phyloP scores from a whole-genome alignment of 2,797 vertebrate species.

The Acipenser transmontanus region DNA sequence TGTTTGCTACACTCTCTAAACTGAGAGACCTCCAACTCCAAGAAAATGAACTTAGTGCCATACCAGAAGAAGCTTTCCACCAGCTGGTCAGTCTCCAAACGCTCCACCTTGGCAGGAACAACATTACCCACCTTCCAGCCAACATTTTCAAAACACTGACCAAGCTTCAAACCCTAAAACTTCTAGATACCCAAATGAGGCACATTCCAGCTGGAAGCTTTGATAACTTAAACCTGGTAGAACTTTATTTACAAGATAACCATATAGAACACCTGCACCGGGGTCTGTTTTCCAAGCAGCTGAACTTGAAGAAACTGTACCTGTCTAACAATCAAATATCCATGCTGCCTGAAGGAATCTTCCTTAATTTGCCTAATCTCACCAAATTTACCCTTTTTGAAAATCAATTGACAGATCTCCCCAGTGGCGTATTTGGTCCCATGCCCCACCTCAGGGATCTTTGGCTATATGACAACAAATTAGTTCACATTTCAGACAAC shows the following conservation, averaged over 20 bases:
- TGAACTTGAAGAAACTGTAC: slow-evolving; percentile 71
- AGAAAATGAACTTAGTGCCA: slow-evolving; percentile 49
- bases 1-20: slow-evolving; percentile 61
- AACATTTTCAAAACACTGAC: slow-evolving; percentile 66
- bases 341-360: slow-evolving; percentile 66
- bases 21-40: slow-evolving; percentile 71
- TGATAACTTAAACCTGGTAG: slow-evolving; percentile 68
- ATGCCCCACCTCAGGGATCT: slow-evolving; percentile 65
- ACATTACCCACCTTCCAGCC: slow-evolving; percentile 52
- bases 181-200: slow-evolving; percentile 71
- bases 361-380: slow-evolving; percentile 65
- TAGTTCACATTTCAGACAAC: slow-evolving; percentile 60
- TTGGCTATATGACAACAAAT: slow-evolving; percentile 84
- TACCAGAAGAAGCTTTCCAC: slow-evolving; percentile 65
- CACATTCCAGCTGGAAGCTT: slow-evolving; percentile 64
- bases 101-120: slow-evolving; percentile 72
- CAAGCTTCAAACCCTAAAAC: slow-evolving; percentile 62
- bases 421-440: slow-evolving; percentile 67
- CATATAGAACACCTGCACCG: slow-evolving; percentile 58
- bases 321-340: slow-evolving; percentile 77
- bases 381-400: slow-evolving; percentile 71
- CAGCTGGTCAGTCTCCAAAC: slow-evolving; percentile 58
- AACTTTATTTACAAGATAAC: slow-evolving; percentile 79
- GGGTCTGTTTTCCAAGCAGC: slow-evolving; percentile 66
- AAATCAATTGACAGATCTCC: slow-evolving; percentile 69